phyloP scores from a whole-genome alignment of 2,797 vertebrate genomes.

The Bradypodion pumilum region DNA sequence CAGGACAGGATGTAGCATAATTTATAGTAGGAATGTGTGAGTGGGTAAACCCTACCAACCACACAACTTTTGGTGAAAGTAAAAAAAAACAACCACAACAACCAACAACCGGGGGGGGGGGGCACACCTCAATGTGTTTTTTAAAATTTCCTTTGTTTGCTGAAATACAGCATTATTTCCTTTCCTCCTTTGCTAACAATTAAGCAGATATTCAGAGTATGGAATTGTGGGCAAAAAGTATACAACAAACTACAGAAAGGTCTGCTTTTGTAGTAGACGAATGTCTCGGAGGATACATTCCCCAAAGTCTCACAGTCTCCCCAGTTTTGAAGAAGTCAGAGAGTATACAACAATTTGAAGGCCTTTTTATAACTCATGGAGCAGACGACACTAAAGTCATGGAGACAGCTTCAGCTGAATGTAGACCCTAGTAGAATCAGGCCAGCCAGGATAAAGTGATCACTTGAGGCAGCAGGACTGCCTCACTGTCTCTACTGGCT shows the following conservation, averaged over 20 bases:
- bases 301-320: neutral
- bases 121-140: too few relatives aligned
- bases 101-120: too few relatives aligned
- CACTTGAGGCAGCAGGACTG: too few relatives aligned
- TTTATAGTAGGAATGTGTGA: neutral
- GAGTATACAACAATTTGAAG: neutral
- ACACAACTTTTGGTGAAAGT: neutral
- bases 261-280: neutral
- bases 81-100: too few relatives aligned
- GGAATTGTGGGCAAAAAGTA: neutral
- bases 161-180: too few relatives aligned
- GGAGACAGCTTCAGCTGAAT: neutral
- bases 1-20: neutral
- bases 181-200: too few relatives aligned
- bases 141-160: too few relatives aligned
- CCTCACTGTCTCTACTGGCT: too few relatives aligned
- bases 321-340: neutral
- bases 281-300: neutral
- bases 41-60: neutral
- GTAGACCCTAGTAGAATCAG: neutral
- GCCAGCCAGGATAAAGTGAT: too few relatives aligned
- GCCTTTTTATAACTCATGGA: neutral
- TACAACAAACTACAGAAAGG: neutral
- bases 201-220: neutral
- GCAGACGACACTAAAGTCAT: neutral